A percentile compares a stretch with the other conserved stretches of the same genome.
phyloP scores from a whole-genome alignment of 2,888 invertebrate species.

The Augiades crinisus region DNA sequence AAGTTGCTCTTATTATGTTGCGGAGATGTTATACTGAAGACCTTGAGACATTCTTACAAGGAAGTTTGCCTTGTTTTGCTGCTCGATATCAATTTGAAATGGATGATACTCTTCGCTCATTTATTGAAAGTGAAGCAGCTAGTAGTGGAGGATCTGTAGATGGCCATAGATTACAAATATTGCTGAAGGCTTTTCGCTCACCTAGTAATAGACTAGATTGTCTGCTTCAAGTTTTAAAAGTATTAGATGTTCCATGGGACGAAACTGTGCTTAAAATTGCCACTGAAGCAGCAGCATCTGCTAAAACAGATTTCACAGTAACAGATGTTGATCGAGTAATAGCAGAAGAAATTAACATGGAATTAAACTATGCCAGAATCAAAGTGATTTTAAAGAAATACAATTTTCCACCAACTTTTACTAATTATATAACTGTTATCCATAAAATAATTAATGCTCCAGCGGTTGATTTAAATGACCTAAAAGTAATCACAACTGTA shows the following conservation, averaged over 20 bases:
- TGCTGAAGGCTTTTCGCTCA: constrained; percentile 60
- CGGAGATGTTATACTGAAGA: constrained; percentile 77
- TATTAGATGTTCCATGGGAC: constrained; percentile 72
- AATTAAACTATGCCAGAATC: constrained; percentile 67
- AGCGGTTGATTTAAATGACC: constrained; percentile 57
- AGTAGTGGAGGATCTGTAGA: constrained; percentile 65
- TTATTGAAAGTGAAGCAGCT: constrained; percentile 67
- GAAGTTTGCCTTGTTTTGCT: constrained; percentile 66
- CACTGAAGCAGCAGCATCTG: constrained; percentile 53
- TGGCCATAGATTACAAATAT: constrained; percentile 58
- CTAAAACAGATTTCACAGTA: constrained; percentile 60
- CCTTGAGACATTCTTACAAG: constrained; percentile 58
- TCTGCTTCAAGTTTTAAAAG: constrained; percentile 65
- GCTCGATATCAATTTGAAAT: constrained; percentile 64
- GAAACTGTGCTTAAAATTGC: constrained; percentile 55
- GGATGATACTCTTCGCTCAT: constrained; percentile 64
- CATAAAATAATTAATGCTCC: constrained; percentile 59
- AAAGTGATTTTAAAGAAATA: constrained; percentile 73
- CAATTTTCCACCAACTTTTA: constrained; percentile 64
- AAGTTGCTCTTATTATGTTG: constrained; percentile 71
- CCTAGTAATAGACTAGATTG: constrained; percentile 61
- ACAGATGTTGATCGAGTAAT: constrained; percentile 57
- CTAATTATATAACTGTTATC: constrained; percentile 62
- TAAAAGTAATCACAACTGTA: constrained; percentile 57
- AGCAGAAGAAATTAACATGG: constrained; percentile 65